Conservation (phyloP, 2,113 vertebrate species). For the Zootoca vivipara region DNA sequence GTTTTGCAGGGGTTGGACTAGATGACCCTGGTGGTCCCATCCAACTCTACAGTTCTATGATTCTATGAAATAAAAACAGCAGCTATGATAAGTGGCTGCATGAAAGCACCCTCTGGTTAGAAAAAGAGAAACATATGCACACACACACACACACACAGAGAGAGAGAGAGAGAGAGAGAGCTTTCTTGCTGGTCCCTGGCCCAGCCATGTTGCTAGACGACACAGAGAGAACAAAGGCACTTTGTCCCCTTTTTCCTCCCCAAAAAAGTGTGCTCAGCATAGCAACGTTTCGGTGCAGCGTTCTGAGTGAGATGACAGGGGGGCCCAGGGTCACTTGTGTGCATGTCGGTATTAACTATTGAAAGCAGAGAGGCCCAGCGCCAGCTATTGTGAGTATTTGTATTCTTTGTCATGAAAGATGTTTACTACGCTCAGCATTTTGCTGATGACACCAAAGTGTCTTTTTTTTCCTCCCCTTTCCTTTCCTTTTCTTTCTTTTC, state of each 20-base stretch:
- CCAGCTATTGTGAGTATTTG: slow-evolving; percentile 66
- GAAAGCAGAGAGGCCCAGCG: slow-evolving; percentile 62
- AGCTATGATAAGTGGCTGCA: too few relatives aligned
- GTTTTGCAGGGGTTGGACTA: too few relatives aligned
- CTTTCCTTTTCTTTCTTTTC: slow-evolving; percentile 5
- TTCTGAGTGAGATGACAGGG: slow-evolving; percentile 58
- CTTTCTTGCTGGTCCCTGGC: background rate
- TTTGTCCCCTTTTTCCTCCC: background rate
- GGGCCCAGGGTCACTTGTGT: slow-evolving; percentile 39
- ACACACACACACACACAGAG: too few relatives aligned
- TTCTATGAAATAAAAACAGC: too few relatives aligned
- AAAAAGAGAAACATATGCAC: too few relatives aligned
- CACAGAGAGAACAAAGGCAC: background rate
- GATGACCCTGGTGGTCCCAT: too few relatives aligned
- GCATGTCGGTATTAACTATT: slow-evolving; percentile 61
- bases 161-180: background rate
- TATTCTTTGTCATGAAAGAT: slow-evolving; percentile 73
- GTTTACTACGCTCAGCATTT: slow-evolving; percentile 69
- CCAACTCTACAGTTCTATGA: too few relatives aligned
- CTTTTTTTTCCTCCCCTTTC: slow-evolving; percentile 32
- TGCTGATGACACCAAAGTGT: slow-evolving; percentile 46
- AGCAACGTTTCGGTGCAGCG: slow-evolving; percentile 58
- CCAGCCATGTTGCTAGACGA: background rate
- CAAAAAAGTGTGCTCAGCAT: slow-evolving; percentile 68
- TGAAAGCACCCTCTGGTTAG: too few relatives aligned